These are phyloP conservation scores for Circaetus cinerascens DNA, from an alignment of 2,113 vertebrate genomes.

Conservation along the genomic window DNA sequence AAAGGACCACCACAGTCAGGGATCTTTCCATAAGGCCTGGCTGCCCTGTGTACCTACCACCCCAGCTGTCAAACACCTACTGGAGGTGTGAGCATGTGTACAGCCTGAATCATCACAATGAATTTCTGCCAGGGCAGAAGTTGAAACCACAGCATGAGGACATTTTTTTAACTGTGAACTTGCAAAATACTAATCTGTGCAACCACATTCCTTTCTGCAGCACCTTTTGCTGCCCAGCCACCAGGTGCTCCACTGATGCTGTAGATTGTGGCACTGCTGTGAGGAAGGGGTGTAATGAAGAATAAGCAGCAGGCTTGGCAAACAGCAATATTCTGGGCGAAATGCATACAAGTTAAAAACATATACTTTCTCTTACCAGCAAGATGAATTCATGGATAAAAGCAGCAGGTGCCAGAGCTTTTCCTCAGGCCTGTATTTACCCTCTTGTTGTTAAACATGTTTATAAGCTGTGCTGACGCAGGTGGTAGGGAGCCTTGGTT, in stretches of 20 bases:
- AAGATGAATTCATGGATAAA: not conserved
- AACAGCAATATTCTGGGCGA: not conserved
- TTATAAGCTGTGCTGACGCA: not conserved
- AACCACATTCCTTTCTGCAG: not conserved
- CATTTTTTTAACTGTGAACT: fast-evolving
- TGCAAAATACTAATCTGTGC: not conserved
- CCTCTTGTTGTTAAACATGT: not conserved
- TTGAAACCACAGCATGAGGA: not conserved
- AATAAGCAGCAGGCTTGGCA: not conserved
- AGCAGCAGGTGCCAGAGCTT: not conserved
- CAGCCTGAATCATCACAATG: not conserved
- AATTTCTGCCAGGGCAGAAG: not conserved
- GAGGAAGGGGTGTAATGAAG: not conserved
- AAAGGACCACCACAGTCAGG: not conserved
- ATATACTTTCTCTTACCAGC: not conserved
- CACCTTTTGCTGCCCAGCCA: not conserved
- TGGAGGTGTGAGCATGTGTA: not conserved
- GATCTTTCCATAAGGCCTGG: not conserved
- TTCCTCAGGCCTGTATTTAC: not conserved
- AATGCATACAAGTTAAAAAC: not conserved
- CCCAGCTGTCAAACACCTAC: not conserved
- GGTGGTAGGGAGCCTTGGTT: not conserved
- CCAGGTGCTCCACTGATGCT: not conserved
- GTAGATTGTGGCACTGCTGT: not conserved
- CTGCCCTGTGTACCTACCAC: not conserved